These are phyloP conservation scores for Silurus glanis DNA, from an alignment of 2,113 vertebrate species.

Conservation along the genomic window DNA sequence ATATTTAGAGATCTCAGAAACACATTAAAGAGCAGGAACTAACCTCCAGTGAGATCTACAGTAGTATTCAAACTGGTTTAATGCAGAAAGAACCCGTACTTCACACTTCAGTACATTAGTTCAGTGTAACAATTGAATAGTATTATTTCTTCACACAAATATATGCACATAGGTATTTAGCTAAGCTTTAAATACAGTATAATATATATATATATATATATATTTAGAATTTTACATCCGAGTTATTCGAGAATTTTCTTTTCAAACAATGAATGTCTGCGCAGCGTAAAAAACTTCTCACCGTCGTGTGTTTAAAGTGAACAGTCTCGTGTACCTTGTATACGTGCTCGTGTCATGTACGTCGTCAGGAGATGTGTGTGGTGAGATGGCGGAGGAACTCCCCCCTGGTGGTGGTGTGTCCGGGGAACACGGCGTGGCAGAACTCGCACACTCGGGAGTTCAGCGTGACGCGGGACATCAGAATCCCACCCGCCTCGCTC, in stretches of 20 bases:
- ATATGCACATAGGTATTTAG: neutral
- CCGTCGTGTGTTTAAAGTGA: too few species aligned
- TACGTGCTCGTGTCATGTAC: neutral
- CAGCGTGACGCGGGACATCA: slow-evolving; percentile 63
- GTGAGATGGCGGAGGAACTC: slow-evolving; percentile 71
- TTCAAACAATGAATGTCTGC: neutral
- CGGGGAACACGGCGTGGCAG: slow-evolving; percentile 74
- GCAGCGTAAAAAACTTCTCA: too few species aligned
- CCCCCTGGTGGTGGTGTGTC: slow-evolving; percentile 61
- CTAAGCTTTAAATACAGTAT: neutral
- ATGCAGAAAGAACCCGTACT: neutral
- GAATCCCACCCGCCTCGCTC: neutral
- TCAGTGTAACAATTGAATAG: neutral
- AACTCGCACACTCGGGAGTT: slow-evolving; percentile 76
- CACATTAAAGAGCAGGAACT: neutral
- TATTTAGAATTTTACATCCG: neutral
- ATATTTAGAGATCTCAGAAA: neutral
- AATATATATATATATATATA: too few species aligned
- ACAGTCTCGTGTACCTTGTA: neutral
- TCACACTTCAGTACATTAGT: neutral
- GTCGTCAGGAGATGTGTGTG: slow-evolving; percentile 68
- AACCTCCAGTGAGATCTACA: neutral
- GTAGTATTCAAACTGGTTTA: neutral
- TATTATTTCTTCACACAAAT: neutral
- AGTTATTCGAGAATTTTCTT: neutral